Evolutionary conservation across 1,140 invertebrate species (phyloP).

Genomic region (Vanessa atalanta): DNA sequence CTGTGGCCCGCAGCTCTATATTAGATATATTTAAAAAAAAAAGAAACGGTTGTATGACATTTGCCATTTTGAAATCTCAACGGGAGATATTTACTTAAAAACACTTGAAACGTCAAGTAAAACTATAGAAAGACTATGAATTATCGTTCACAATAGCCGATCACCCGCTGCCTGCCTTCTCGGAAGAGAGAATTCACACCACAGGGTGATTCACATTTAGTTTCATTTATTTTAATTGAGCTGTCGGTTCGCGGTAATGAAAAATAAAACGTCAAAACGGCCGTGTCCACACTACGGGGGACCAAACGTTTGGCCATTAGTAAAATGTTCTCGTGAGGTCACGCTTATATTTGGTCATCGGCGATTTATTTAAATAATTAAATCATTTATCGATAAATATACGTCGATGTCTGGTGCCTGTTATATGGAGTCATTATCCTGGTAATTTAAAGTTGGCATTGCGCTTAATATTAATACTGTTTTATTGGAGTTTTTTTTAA

Average conservation of each 20-base stretch:
- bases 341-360: slow-evolving; percentile 40
- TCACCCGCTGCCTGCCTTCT: slow-evolving; percentile 47
- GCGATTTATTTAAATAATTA: slow-evolving; percentile 41
- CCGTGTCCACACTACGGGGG: slow-evolving; percentile 45
- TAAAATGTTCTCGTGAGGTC: slow-evolving; percentile 43
- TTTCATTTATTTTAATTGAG: slow-evolving; percentile 60
- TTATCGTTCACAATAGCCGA: slow-evolving; percentile 38
- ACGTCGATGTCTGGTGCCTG: slow-evolving; percentile 2
- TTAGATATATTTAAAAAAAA: too few relatives aligned
- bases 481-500: background rate
- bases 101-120: slow-evolving; percentile 20
- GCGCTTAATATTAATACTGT: background rate
- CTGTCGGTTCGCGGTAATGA: slow-evolving; percentile 50
- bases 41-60: background rate
- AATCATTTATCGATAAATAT: slow-evolving; percentile 39
- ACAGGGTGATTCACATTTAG: slow-evolving; percentile 52
- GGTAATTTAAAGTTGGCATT: background rate
- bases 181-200: slow-evolving; percentile 44
- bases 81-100: slow-evolving; percentile 2
- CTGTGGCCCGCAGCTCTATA: too few relatives aligned
- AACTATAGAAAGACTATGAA: slow-evolving; percentile 38
- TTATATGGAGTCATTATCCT: slow-evolving; percentile 1
- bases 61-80: slow-evolving; percentile 1
- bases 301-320: slow-evolving; percentile 38
- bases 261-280: slow-evolving; percentile 48